Evolutionary conservation across 1,140 invertebrate species (phyloP).

Genomic region (Lucilia sericata): DNA sequence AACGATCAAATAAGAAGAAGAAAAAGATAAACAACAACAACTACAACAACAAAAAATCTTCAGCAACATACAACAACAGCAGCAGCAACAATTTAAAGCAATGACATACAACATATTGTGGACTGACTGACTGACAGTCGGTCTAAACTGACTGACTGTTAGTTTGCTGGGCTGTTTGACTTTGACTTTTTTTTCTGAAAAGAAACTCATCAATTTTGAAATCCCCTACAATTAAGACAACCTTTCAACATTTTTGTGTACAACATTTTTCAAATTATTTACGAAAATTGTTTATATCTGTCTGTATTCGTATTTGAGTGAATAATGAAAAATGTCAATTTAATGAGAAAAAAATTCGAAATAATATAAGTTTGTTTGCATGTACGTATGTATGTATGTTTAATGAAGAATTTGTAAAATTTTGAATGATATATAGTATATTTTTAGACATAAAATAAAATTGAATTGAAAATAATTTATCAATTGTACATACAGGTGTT

Average conservation of each 20-base stretch:
- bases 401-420: constrained; percentile 2
- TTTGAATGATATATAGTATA: not conserved
- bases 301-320: constrained; percentile 9
- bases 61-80: not conserved
- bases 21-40: not conserved
- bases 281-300: constrained; percentile 26
- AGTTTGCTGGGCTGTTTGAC: not conserved
- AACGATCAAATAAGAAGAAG: not conserved
- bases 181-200: not conserved
- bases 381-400: no score
- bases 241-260: constrained; percentile 43
- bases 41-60: not conserved
- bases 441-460: not conserved
- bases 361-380: not conserved
- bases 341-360: constrained; percentile 14
- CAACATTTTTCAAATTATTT: constrained; percentile 40
- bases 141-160: not conserved
- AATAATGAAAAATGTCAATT: constrained; percentile 41
- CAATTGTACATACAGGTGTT: no score
- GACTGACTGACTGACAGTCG: not conserved
- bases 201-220: constrained; percentile 41
- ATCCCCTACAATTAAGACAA: constrained; percentile 43
- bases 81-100: not conserved
- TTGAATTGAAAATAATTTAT: no score
- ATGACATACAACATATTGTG: constrained; percentile 36